Evolutionary conservation across 2,888 invertebrate genomes (phyloP).

Genomic region (Coremacera marginata): DNA sequence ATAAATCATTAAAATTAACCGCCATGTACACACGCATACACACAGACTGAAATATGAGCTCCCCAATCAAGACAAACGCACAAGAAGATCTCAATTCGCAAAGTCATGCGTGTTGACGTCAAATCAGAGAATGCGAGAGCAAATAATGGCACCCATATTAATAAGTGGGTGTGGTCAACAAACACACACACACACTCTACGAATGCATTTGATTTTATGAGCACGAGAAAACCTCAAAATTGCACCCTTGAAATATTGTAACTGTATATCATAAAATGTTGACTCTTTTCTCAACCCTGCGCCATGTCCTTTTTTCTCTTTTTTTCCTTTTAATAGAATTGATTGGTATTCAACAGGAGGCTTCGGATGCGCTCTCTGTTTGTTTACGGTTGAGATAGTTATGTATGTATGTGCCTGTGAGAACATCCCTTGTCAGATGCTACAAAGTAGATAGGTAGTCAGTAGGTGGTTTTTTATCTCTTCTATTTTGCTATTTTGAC

Average conservation of each 20-base stretch:
- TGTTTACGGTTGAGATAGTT: background rate
- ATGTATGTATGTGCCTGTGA: constrained; percentile 2
- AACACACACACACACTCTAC: constrained; percentile 30
- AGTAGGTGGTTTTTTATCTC: background rate
- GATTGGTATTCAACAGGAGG: constrained; percentile 31
- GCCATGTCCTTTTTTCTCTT: background rate
- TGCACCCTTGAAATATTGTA: constrained; percentile 28
- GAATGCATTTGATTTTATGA: constrained; percentile 27
- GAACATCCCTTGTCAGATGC: background rate
- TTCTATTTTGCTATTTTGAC: background rate
- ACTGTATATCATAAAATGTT: background rate
- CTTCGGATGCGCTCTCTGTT: background rate
- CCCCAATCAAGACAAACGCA: constrained; percentile 1
- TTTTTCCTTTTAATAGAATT: background rate
- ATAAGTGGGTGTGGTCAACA: constrained; percentile 58
- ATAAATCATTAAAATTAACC: constrained; percentile 26
- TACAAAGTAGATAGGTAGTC: background rate
- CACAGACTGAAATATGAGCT: constrained; percentile 1
- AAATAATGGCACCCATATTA: constrained; percentile 58
- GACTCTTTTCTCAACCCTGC: background rate
- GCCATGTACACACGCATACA: background rate
- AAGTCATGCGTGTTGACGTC: background rate
- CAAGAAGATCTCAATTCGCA: background rate
- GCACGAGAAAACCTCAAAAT: background rate
- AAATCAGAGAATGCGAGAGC: background rate